Evolutionary conservation across 2,888 invertebrate genomes (phyloP).

Genomic region (Philereme vetulata): DNA sequence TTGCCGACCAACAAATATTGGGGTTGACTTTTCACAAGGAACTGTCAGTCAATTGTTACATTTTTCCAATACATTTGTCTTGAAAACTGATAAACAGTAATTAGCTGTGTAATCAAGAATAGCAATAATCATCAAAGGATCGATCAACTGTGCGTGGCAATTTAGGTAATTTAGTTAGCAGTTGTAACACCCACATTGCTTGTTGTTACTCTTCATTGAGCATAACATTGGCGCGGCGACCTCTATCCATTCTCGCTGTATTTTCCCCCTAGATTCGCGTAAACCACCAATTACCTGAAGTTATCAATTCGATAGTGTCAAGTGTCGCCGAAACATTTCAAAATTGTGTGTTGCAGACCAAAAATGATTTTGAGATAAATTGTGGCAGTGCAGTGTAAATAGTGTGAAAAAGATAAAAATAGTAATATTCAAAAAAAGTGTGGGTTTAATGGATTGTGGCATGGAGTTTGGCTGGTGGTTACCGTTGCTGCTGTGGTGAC

Average conservation of each 20-base stretch:
- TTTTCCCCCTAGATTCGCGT: slow-evolving; percentile 57
- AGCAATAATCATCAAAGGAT: slow-evolving; percentile 43
- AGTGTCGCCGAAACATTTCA: slow-evolving; percentile 74
- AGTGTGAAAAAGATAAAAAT: slow-evolving; percentile 65
- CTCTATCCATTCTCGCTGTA: slow-evolving; percentile 67
- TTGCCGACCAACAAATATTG: slow-evolving; percentile 74
- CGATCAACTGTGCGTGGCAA: slow-evolving; percentile 50
- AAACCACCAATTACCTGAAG: slow-evolving; percentile 47
- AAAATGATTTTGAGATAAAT: slow-evolving; percentile 84
- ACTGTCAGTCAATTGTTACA: slow-evolving; percentile 79
- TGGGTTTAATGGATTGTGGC: slow-evolving; percentile 61
- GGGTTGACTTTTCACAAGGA: slow-evolving; percentile 77
- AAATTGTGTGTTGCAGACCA: slow-evolving; percentile 70
- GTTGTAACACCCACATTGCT: slow-evolving; percentile 69
- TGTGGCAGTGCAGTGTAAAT: slow-evolving; percentile 72
- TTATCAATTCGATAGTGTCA: slow-evolving; percentile 39
- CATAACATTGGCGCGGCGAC: slow-evolving; percentile 80
- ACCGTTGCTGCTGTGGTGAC: slow-evolving; percentile 70
- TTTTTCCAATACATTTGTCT: slow-evolving; percentile 66
- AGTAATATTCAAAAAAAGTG: slow-evolving; percentile 62
- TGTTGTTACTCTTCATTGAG: slow-evolving; percentile 81
- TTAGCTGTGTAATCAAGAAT: slow-evolving; percentile 37
- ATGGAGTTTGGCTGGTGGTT: slow-evolving; percentile 67
- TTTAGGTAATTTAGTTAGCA: slow-evolving; percentile 58
- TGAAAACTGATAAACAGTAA: slow-evolving; percentile 38